Percentiles rank a stretch among this genome's conserved stretches.
Conservation (phyloP, 2,888 invertebrate genomes). For the Orchesellides sinensis region DNA sequence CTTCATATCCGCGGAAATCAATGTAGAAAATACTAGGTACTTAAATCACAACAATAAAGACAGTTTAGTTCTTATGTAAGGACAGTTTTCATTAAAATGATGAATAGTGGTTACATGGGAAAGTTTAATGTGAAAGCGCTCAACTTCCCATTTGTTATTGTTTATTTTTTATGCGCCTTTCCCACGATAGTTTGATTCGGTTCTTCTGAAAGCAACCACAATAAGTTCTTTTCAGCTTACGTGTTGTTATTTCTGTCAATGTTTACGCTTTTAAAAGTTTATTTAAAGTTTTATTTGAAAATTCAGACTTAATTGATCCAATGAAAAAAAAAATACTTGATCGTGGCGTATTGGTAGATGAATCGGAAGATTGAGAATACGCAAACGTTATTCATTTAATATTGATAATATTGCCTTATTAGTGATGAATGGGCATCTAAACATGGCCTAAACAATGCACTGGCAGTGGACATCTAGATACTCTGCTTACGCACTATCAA, state of each 20-base stretch:
- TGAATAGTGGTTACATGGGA: slow-evolving; percentile 12
- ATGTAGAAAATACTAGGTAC: not conserved
- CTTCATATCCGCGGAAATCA: not conserved
- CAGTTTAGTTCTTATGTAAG: slow-evolving; percentile 27
- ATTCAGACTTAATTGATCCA: too few relatives aligned
- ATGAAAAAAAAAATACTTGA: too few relatives aligned
- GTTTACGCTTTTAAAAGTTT: not conserved
- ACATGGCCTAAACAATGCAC: too few relatives aligned
- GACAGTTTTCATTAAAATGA: not conserved
- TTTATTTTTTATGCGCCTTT: slow-evolving; percentile 27
- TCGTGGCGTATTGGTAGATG: too few relatives aligned
- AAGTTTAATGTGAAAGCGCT: slow-evolving; percentile 48
- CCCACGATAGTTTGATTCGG: slow-evolving; percentile 46
- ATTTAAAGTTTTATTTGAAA: too few relatives aligned
- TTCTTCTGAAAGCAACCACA: not conserved
- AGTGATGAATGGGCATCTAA: too few relatives aligned
- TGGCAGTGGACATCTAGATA: too few relatives aligned
- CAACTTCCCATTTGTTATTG: slow-evolving; percentile 13
- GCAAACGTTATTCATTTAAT: too few relatives aligned
- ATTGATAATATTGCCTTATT: too few relatives aligned
- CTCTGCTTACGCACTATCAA: too few relatives aligned
- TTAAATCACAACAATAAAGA: not conserved
- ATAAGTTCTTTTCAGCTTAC: not conserved
- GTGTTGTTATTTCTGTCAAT: not conserved
- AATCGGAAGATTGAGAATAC: too few relatives aligned